Evolutionary conservation across 37 sponge, comb jelly and placozoan species (phyloP), one percentile per base, ranked within the genome.

Genomic region (Eunapius fragilis): DNA sequence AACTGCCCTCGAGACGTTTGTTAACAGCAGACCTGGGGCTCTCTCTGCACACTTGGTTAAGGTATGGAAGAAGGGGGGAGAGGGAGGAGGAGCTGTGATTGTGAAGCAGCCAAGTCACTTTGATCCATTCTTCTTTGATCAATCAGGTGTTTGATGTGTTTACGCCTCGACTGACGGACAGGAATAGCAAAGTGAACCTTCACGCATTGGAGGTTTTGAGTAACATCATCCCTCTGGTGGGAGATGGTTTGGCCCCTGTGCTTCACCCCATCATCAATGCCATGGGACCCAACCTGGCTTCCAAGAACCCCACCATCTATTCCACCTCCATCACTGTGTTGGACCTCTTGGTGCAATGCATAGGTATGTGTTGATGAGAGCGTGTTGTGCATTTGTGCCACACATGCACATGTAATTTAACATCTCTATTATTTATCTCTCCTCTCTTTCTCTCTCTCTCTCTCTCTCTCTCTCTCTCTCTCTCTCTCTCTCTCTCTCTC

Each of bases 141-240:
- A 94, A 91, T 23, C 31, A 94, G 93, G 88, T 92, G 2, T 95
- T 97, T 85, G 97, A 97, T 87, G 86, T 47, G 0, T 92, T 95
- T 86, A 87, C 73, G 25, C 84, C 88, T 24, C 70, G 97, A 23
- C 73, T 97, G 82, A 90, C 91, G 10, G 97, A 97, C 73, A 79
- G 91, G 17, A 97, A 95, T 74, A 89, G 90, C 68, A 97, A 97
- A 78, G 97, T 97, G 73, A 97, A 97, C 76, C 76, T 92, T 13
- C 85, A 70, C 9, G 97, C 97, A 31, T 81, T 97, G 31, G 70
- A 90, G 77, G 86, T 85, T 26, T 92, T 97, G 82, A 49, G 77
- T 36, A 79, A 82, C 82, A 89, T 95, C 72, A 80, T 95, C 37
- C 91, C 93, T 27, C 72, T 89, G 11, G 91, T 97, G 35, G 74